Evolutionary conservation across 2,888 invertebrate species (phyloP), one percentile per base, ranked within the genome.

Genomic region (Habrosyne pyritoides): DNA sequence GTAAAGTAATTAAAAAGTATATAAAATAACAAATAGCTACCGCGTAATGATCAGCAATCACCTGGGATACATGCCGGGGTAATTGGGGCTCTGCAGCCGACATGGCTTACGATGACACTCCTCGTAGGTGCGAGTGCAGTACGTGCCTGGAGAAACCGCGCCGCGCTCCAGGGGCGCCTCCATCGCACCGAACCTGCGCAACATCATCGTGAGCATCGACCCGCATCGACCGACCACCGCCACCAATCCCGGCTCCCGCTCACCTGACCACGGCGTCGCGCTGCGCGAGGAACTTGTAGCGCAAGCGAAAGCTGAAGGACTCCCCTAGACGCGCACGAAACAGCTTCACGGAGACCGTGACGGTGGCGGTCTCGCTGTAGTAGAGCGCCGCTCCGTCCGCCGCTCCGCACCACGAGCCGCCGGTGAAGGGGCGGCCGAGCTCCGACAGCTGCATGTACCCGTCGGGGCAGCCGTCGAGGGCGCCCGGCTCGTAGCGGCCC

Each of bases 291-390:
- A 97, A 97, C 83, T 96, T 95, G 90, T 97, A 97, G 52, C 97
- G 94, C 71, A 97, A 91, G 52, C 94, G 94, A 82, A 97, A 96
- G 73, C 96, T 95, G 84, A 97, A 97, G n/a, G 96, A 95, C 59
- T 95, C 94, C 51, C 94, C 94, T 64, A 95, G 94, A 18, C 95
- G 94, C 49, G 94, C 94, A 55, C 94, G 95, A 91, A 95, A 96
- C 84, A 97, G 93, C 83, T 96, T 96, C 48, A 97, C 95, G 53
- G 97, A 96, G 10, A 97, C 96, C 21, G 97, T 98, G 66, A 97
- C 97, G 46, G 97, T 97, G 75, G 96, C 96, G 56, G 97, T 97
- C 93, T 97, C 97, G 87, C 97, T 97, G 93, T 97, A 97, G 88
- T 97, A 97, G 54, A 97, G 95, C 57, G 97, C 96, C 33, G 95